These are phyloP conservation scores for Diadumene lineata DNA, from an alignment of 92 coral and sea anemone species.

Conservation along the genomic window DNA sequence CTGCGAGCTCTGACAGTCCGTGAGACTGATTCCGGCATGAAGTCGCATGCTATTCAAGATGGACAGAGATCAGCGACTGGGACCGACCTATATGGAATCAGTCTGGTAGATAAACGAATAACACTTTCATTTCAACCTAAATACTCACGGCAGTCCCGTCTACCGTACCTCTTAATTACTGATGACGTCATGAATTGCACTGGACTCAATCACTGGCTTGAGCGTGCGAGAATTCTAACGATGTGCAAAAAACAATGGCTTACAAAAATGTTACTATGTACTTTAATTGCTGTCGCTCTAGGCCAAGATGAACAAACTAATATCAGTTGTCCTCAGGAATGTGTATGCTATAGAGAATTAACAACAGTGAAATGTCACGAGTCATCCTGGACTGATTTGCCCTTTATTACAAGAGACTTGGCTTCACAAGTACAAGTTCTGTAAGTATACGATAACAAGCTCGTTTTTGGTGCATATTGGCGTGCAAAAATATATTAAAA, in stretches of 20 bases:
- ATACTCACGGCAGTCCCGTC: no score
- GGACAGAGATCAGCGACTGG: no score
- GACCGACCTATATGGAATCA: no score
- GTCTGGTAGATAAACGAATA: no score
- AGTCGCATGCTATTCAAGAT: no score
- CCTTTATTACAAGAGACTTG: constrained; percentile 38
- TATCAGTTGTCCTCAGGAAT: constrained; percentile 48
- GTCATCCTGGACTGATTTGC: constrained; percentile 50
- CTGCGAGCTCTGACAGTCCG: no score
- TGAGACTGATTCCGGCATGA: no score
- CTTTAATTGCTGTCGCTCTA: background rate
- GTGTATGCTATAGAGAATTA: constrained; percentile 57
- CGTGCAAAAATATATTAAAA: no score
- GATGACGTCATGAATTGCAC: background rate
- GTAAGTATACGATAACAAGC: no score
- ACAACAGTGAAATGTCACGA: constrained; percentile 64
- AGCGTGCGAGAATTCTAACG: background rate
- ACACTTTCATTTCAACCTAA: no score
- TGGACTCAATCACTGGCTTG: background rate
- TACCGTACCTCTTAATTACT: no score
- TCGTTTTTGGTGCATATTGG: no score
- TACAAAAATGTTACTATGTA: background rate
- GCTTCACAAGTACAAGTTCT: constrained; percentile 53
- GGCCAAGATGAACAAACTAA: background rate
- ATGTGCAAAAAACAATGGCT: background rate